Conservation (phyloP, 1,140 invertebrate species). For the Cotesia glomerata region DNA sequence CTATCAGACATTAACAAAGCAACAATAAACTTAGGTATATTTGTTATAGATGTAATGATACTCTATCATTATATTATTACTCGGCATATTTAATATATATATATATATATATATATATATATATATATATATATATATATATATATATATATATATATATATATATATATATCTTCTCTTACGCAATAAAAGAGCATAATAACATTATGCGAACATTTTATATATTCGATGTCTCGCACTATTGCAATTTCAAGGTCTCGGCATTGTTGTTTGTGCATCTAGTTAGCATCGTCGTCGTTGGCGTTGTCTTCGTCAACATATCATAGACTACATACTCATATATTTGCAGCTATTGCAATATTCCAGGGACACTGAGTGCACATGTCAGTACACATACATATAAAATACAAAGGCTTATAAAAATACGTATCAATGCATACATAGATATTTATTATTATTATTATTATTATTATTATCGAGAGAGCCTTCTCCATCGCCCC, state of each 20-base stretch:
- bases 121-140: background rate
- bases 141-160: background rate
- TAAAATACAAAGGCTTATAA: too few relatives aligned
- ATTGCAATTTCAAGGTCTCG: slow-evolving; percentile 55
- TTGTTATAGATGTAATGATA: slow-evolving; percentile 4
- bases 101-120: background rate
- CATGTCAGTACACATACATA: background rate
- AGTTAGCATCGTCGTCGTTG: slow-evolving; percentile 45
- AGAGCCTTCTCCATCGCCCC: slow-evolving; percentile 1
- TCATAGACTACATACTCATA: too few relatives aligned
- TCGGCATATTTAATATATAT: background rate
- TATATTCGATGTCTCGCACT: slow-evolving; percentile 51
- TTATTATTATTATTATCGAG: background rate
- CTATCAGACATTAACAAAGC: too few relatives aligned
- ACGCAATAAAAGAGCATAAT: slow-evolving; percentile 39
- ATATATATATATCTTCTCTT: slow-evolving; percentile 4
- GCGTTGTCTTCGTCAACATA: too few relatives aligned
- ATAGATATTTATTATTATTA: background rate
- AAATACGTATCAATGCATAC: too few relatives aligned
- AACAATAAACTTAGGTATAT: background rate
- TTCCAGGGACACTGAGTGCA: slow-evolving; percentile 42
- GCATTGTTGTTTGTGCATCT: slow-evolving; percentile 59
- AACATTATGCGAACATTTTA: slow-evolving; percentile 50
- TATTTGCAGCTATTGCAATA: background rate
- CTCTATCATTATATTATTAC: slow-evolving; percentile 3